phyloP scores from a whole-genome alignment of 2,113 vertebrate species.

The Phyllostomus hastatus region DNA sequence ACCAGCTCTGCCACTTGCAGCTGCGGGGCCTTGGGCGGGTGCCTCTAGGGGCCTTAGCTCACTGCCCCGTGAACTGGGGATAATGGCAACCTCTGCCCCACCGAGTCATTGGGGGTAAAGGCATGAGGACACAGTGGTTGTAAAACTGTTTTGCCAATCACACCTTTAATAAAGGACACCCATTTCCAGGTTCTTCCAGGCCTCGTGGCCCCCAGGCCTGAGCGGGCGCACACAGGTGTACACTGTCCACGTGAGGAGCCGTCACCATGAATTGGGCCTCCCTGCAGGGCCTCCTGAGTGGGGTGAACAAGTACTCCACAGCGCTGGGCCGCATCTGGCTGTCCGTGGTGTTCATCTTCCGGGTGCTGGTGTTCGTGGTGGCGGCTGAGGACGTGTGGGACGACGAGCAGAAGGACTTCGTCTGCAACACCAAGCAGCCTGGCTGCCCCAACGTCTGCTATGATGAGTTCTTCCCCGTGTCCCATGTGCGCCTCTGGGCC shows the following conservation, averaged over 20 bases:
- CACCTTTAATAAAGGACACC: neutral
- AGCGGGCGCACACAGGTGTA: neutral
- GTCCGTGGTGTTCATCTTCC: conserved; percentile 90
- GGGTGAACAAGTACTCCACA: conserved; percentile 90
- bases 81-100: neutral
- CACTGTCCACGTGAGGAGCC: neutral
- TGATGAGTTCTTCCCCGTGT: conserved; percentile 80
- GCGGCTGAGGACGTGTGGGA: conserved; percentile 89
- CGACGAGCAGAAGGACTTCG: conserved; percentile 89
- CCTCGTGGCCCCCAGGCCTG: neutral
- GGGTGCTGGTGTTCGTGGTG: conserved; percentile 90
- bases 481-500: conserved; percentile 78
- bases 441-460: conserved; percentile 91
- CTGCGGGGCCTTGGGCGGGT: neutral
- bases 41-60: neutral
- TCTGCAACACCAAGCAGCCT: conserved; percentile 90
- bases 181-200: neutral
- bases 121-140: neutral
- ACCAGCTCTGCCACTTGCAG: neutral
- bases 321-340: conserved; percentile 89
- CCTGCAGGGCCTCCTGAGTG: conserved; percentile 87
- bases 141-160: neutral
- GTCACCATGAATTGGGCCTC: conserved; percentile 88
- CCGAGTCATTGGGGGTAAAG: neutral
- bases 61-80: neutral